Evolutionary conservation across 2,888 invertebrate species (phyloP).

Genomic region (Cerceris ruficornis): DNA sequence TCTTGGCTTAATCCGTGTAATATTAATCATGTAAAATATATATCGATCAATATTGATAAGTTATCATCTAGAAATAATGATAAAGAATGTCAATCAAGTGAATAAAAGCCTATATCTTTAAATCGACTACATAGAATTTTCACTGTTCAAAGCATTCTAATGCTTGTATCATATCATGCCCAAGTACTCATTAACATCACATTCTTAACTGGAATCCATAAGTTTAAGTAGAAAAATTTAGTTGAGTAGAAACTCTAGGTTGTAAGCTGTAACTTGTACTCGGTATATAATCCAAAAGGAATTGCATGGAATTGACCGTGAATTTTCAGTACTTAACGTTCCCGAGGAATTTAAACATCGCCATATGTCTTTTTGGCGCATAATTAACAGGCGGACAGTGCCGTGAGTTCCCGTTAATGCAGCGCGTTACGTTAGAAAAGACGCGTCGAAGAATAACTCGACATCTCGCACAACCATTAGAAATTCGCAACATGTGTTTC

Average conservation of each 20-base stretch:
- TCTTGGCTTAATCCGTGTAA: background rate
- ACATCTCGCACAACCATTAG: constrained; percentile 55
- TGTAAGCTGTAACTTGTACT: background rate
- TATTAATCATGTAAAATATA: too few species aligned
- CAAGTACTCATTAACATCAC: too few species aligned
- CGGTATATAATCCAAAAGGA: background rate
- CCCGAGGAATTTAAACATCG: background rate
- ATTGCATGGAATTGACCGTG: background rate
- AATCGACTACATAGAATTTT: too few species aligned
- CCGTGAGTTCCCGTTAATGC: constrained; percentile 10
- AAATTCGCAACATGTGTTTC: constrained; percentile 72
- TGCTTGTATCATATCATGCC: too few species aligned
- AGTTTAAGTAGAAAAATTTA: too few species aligned
- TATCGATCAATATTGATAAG: too few species aligned
- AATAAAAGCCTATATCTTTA: too few species aligned
- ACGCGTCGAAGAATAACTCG: constrained; percentile 42
- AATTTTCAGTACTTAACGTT: background rate
- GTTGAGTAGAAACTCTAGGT: too few species aligned
- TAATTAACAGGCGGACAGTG: constrained; percentile 58
- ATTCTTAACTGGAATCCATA: too few species aligned
- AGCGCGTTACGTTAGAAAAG: constrained; percentile 36
- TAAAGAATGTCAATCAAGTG: too few species aligned
- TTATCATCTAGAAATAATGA: too few species aligned
- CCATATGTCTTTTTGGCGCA: background rate
- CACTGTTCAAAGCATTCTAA: too few species aligned